Evolutionary conservation across 92 coral and sea anemone species (phyloP), one percentile per base, ranked within the genome.

Genomic region (Zoanthus solanderi): DNA sequence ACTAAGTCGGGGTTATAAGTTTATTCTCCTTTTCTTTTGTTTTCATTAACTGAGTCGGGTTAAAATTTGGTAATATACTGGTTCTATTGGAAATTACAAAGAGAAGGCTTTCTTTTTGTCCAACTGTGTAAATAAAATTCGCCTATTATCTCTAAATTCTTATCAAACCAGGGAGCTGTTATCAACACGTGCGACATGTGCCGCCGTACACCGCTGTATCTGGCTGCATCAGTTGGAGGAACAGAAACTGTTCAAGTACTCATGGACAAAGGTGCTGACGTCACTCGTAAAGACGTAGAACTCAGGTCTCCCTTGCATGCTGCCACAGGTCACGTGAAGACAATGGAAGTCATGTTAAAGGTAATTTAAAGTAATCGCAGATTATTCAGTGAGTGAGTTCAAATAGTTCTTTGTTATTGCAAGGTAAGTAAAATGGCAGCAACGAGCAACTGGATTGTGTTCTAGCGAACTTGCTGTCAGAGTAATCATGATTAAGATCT

Each of bases 271-370:
- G 95, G 95, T 7, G 93, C 98, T 75, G 96, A 93, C 78, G 61
- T 93, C 47, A 72, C 96, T n/a, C 81, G 94, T 28, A 92, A 93
- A 84, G 98, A 96, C 69, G 75, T 89, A 18, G 98, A 95, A 84
- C 77, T 85, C 85, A 89, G 94, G 66, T 95, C 98, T 17, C 87
- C 96, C 3, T 61, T 95, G 10, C 98, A 95, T 72, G 98, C 94
- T 6, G 98, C 98, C 6, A 92, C 92, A 16, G 96, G 96, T 18
- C 90, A 95, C 71, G 56, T 83, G 10, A 58, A 78, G 32, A 94
- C 96, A 0, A 90, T 91, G 93, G 98, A 95, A 44, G 91, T 83
- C 47, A 84, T 95, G 23, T 67, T 95, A 30, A 93, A 93, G 96
- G 98, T 95, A 73, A 45, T 23, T 23, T 23, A 23, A 23, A 23